Conservation (phyloP, 2,888 invertebrate genomes). For the Blastobasis adustella region DNA sequence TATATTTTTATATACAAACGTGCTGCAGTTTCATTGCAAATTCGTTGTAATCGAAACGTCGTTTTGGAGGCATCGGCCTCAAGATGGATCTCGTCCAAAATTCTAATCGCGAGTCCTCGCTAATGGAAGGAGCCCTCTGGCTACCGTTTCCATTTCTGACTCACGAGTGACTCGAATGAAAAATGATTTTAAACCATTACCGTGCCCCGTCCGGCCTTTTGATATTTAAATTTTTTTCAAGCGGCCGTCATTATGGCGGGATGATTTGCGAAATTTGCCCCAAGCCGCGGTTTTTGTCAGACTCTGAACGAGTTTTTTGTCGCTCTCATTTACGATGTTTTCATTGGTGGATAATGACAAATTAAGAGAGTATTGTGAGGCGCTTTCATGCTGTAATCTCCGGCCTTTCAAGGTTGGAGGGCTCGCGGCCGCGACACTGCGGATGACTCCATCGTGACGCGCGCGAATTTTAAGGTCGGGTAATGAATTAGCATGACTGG, state of each 20-base stretch:
- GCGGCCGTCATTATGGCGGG: conserved; percentile 68
- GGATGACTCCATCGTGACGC: conserved; percentile 43
- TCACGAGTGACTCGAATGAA: conserved; percentile 71
- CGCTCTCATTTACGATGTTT: conserved; percentile 69
- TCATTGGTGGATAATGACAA: conserved; percentile 73
- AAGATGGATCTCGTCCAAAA: conserved; percentile 57
- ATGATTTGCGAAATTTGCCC: conserved; percentile 74
- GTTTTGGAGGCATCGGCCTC: conserved; percentile 32
- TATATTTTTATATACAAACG: background rate
- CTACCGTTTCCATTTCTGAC: conserved; percentile 71
- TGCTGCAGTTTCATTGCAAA: background rate
- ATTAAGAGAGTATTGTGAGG: conserved; percentile 70
- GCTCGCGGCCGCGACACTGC: conserved; percentile 32
- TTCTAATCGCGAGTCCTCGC: conserved; percentile 54
- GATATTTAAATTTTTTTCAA: conserved; percentile 75
- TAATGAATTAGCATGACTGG: too few relatives aligned
- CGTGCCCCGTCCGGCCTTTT: conserved; percentile 72
- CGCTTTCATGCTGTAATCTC: conserved; percentile 64
- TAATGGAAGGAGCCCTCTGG: conserved; percentile 60
- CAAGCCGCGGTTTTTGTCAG: conserved; percentile 65
- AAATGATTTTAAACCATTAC: conserved; percentile 75
- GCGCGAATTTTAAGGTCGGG: background rate
- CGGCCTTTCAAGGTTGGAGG: conserved; percentile 47
- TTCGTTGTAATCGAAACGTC: background rate
- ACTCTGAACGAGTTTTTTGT: conserved; percentile 67